Base-by-base conservation (phyloP, 2,113 vertebrate genomes). In the Synodontis membranacea region DNA sequence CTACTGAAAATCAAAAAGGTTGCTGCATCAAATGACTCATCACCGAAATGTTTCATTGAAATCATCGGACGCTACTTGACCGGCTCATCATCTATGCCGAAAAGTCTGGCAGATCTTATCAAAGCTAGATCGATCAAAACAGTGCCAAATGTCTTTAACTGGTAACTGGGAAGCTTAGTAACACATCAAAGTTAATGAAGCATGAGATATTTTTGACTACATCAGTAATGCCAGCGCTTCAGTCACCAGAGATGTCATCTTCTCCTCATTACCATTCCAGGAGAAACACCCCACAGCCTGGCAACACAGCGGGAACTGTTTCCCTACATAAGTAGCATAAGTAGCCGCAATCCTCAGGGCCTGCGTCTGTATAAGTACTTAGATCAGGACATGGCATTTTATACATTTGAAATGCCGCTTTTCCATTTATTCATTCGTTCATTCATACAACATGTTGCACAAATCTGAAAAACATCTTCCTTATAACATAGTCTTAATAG, bases 111-210 rank as follows among this genome's bases (percentile, higher is more conserved):
- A 54, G 50, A 5, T 56, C 81, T 37, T 50, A 37, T 83, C 62
- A 48, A 66, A 48, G 50, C 3, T 11, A 9, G 4, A 52, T 34
- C 15, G 78, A 54, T 56, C 52, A 56, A 25, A 80, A 83, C 31
- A 34, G 48, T 21, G 39, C 23, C 37, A 84, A 72, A 84, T 83
- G 50, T 42, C 54, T 21, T 62, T 46, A 76, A 84, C 39, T 42
- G 66, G 54, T 62, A 76, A 46, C n/a, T 48, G 42, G 15, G 28
- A 72, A 10, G n/a, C 54, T 15, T 83, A 25, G 54, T 76, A 46
- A 76, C 74, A 19, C 66, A 84, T 78, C 83, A 84, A 76, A 46
- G 28, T 44, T 84, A 84, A 84, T 84, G 72, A 62, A 76, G 72
- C 70, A 76, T 46, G 21, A n/a, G 28, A 44, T 75, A 60, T 42